Evolutionary conservation across 2,888 invertebrate species (phyloP).

Genomic region (Heteropelma amictum): DNA sequence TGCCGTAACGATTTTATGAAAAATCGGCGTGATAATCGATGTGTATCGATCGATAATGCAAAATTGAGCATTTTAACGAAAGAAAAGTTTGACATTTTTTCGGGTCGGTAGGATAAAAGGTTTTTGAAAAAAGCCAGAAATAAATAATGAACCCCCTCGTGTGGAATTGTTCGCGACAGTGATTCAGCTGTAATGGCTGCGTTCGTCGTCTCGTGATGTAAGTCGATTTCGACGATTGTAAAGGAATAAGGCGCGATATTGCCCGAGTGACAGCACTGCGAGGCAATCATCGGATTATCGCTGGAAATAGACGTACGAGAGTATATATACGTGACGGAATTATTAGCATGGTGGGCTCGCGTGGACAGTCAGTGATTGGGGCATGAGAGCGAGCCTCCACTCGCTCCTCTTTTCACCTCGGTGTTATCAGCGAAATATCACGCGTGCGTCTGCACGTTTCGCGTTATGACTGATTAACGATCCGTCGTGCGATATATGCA

Average conservation of each 20-base stretch:
- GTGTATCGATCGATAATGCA: too few species aligned
- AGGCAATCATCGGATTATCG: constrained; percentile 4
- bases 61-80: too few species aligned
- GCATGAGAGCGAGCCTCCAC: constrained; percentile 67
- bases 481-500: neutral
- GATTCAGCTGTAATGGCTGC: neutral
- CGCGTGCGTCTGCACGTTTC: neutral
- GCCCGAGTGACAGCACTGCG: neutral
- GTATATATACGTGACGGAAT: neutral
- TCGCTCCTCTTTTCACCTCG: neutral
- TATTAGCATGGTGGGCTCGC: constrained; percentile 57
- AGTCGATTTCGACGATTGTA: neutral
- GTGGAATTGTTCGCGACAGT: too few species aligned
- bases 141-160: too few species aligned
- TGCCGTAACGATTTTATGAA: too few species aligned
- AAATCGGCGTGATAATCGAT: too few species aligned
- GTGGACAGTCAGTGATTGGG: constrained; percentile 67
- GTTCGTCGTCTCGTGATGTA: constrained; percentile 1
- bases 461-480: neutral
- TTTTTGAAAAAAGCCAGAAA: too few species aligned
- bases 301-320: neutral
- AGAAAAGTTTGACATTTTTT: too few species aligned
- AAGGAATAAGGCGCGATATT: neutral
- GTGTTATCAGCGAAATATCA: constrained; percentile 7
- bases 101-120: too few species aligned